Base-by-base conservation (phyloP, 1,140 invertebrate genomes). In the Elysia chlorotica region DNA sequence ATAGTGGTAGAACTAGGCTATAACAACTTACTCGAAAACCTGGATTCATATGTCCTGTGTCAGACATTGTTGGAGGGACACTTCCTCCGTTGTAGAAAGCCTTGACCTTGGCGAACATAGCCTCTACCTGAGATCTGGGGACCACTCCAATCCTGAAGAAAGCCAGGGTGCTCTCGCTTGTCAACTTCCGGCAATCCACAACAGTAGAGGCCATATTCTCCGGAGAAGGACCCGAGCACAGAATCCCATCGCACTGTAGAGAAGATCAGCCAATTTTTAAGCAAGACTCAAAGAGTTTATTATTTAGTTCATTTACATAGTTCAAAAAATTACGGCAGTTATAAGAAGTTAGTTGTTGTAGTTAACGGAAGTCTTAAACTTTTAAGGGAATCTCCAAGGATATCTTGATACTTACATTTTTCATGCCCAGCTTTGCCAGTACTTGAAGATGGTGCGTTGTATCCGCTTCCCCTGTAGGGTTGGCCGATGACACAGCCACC, bases 151-250 rank as follows among this genome's bases (percentile, higher is more conserved):
- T 80, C 2, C 81, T 56, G 67, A 83, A 83, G 69, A 83, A 83
- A 14, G 74, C 76, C 6, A 83, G 65, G 38, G 81, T 77, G 0
- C 80, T 77, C 25, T 79, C 76, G 10, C 73, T 48, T 6, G 65
- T 41, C 28, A 80, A 71, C 21, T 79, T 76, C 4, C 80, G 66
- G 31, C 79, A 81, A 68, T 83, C 80, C 10, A 83, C 81, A 4
- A 83, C 81, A 10, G 81, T 83, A 0, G 81, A 83, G 2, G 80
- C 80, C 28, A 78, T 73, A 69, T 83, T 83, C 68, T 81, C 81
- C 2, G 74, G 76, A 37, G 81, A 81, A 14, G 81, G 79, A 14
- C 81, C 81, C 28, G 78, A 77, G 62, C 79, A 81, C 21, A 83
- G 66, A 63, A 83, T 81, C 14, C 81, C 81, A 65, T 83, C 81